phyloP scores from a whole-genome alignment of 2,113 vertebrate species.

The Coreoperca whiteheadi region DNA sequence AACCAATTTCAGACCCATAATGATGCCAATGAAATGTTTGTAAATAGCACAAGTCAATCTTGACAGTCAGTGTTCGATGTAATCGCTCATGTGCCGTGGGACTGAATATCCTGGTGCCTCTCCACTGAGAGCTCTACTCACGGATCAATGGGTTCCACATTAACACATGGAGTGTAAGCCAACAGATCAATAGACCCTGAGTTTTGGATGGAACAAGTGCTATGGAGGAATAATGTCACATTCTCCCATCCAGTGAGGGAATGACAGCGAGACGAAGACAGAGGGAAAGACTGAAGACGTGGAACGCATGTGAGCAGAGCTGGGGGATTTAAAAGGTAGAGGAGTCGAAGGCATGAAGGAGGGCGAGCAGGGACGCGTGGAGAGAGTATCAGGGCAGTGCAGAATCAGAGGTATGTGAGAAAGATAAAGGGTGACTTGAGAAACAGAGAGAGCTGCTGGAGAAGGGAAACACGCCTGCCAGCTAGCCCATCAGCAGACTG shows the following conservation, averaged over 20 bases:
- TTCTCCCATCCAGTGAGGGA: neutral
- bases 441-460: neutral
- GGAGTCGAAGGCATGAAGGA: neutral
- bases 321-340: neutral
- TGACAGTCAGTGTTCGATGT: slow-evolving; percentile 1
- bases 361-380: neutral
- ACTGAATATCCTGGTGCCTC: neutral
- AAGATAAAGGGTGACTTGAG: neutral
- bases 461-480: slow-evolving; percentile 20
- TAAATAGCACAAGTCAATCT: slow-evolving; percentile 16
- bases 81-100: slow-evolving; percentile 2
- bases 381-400: neutral
- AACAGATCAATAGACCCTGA: slow-evolving; percentile 57
- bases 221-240: neutral
- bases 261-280: neutral
- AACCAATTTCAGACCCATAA: slow-evolving; percentile 36
- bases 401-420: neutral
- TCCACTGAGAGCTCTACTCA: slow-evolving; percentile 21
- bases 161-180: slow-evolving; percentile 43
- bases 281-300: neutral
- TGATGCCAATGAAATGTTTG: slow-evolving; percentile 39
- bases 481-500: slow-evolving; percentile 23
- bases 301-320: neutral
- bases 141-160: slow-evolving; percentile 56
- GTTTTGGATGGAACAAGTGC: slow-evolving; percentile 36